Evolutionary conservation across 2,113 vertebrate species (phyloP).

Genomic region (Myiagra hebetior): DNA sequence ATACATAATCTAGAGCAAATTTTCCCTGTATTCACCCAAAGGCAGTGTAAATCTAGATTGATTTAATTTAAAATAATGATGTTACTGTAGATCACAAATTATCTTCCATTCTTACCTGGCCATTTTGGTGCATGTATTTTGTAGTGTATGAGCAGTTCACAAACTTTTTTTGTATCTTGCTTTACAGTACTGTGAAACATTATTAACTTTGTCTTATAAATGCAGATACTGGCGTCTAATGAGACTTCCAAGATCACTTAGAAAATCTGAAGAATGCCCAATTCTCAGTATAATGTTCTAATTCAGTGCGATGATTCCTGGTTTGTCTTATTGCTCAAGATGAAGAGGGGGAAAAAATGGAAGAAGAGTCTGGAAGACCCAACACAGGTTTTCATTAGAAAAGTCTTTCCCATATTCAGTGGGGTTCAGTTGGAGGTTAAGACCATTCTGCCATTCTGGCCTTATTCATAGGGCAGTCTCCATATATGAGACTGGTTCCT

Average conservation of each 20-base stretch:
- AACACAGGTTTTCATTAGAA: not conserved
- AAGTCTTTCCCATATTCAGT: not conserved
- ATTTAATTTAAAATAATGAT: not conserved
- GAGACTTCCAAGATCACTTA: not conserved
- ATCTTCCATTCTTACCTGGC: not conserved
- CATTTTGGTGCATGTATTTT: not conserved
- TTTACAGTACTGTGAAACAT: not conserved
- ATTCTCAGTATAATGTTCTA: not conserved
- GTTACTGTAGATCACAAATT: not conserved
- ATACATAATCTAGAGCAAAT: not conserved
- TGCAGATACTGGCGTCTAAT: not conserved
- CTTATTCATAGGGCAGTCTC: not conserved
- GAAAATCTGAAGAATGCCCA: not conserved
- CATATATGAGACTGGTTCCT: not conserved
- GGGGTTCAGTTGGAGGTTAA: not conserved
- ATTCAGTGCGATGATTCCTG: not conserved
- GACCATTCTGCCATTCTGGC: not conserved
- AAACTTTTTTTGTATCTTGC: not conserved
- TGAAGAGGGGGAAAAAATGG: not conserved
- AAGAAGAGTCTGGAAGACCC: not conserved
- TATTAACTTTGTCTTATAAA: not conserved
- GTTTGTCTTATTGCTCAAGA: not conserved
- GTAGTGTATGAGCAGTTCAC: not conserved
- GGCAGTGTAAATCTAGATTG: not conserved
- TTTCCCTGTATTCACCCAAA: not conserved